phyloP scores from a whole-genome alignment of 2,888 invertebrate genomes.

The Baccha elongata region DNA sequence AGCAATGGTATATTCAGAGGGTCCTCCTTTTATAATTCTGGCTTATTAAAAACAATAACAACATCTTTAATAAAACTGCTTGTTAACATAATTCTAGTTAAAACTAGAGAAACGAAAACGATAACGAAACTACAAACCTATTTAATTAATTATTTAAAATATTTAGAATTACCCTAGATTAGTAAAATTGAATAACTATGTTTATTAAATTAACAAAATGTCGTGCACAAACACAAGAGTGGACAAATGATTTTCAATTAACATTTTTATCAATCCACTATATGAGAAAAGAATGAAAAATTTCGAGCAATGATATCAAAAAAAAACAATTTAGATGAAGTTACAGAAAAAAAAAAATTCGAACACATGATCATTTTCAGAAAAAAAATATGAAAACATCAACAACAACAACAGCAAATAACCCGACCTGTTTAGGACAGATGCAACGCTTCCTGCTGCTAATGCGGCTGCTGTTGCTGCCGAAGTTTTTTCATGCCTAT shows the following conservation, averaged over 20 bases:
- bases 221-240: not conserved
- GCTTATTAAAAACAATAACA: no score
- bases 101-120: slow-evolving; percentile 13
- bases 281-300: not conserved
- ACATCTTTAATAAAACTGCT: no score
- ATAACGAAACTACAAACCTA: slow-evolving; percentile 5
- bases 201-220: not conserved
- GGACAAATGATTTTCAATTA: no score
- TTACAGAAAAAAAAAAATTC: slow-evolving; percentile 5
- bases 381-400: slow-evolving; percentile 16
- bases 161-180: not conserved
- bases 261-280: not conserved
- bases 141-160: not conserved
- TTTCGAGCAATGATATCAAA: not conserved
- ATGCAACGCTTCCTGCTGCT: slow-evolving; percentile 57
- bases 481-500: slow-evolving; percentile 44
- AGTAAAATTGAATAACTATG: not conserved
- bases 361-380: slow-evolving; percentile 48
- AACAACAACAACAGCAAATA: slow-evolving; percentile 64
- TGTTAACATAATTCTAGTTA: not conserved
- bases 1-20: no score
- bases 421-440: slow-evolving; percentile 69
- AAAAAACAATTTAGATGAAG: not conserved
- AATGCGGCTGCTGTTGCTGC: slow-evolving; percentile 60
- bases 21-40: no score